Evolutionary conservation across 2,888 invertebrate genomes (phyloP), one percentile per base, ranked within the genome.

Genomic region (Andrena dorsata): DNA sequence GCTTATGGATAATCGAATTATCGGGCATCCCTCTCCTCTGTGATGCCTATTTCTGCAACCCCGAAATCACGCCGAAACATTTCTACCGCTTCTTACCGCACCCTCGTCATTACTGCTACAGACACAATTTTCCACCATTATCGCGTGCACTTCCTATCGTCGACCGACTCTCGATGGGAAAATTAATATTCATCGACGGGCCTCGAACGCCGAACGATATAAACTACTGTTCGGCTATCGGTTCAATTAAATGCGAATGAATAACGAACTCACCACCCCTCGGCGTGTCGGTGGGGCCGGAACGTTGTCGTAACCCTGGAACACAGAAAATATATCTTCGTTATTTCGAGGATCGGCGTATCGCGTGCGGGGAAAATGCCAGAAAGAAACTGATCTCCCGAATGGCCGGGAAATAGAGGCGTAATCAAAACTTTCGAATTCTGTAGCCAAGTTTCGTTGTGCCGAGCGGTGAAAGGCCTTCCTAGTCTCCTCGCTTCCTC

Each of bases 221-320:
- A 28, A 58, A 28, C 58, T 28, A 26, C 26, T 28, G 26, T 6
- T 5, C 41, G 0, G 7, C 23, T 20, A 26, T 64, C 47, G 49
- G 51, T 66, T 4, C 23, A 20, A 56, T 61, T 61, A 30, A 20
- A 32, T 7, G 6, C 16, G 58, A 23, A 72, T 23, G 49, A n/a
- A 51, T 6, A 16, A 23, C 6, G 69, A 61, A 90, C 90, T 91
- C 64, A 93, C 93, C 92, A 84, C 92, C 91, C 86, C 90, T 90
- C 56, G 93, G 90, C 64, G 91, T 86, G 72, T 93, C 93, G 65
- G 93, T 93, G 69, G 92, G 87, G 23, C 91, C 90, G 28, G 84
- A 74, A 20, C 91, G 91, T 72, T 93, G 93, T 66, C 91, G 91
- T 69, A 90, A 81, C 32, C 93, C 93, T 93, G 90, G 3, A 93